phyloP scores from a whole-genome alignment of 2,797 vertebrate species.

The Scomberomorus guttatus region DNA sequence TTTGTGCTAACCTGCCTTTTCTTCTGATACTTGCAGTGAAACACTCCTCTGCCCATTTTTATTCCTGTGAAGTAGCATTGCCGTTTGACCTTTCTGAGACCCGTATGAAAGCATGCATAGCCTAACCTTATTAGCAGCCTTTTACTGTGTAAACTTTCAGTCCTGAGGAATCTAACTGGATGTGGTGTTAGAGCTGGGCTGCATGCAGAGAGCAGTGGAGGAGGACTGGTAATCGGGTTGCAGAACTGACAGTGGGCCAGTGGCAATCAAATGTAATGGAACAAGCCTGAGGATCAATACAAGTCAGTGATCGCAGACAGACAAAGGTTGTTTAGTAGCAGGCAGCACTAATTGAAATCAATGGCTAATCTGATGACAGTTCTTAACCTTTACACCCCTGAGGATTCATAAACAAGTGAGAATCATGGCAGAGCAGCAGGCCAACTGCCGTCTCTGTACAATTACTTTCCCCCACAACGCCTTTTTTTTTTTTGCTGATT shows the following conservation, averaged over 20 bases:
- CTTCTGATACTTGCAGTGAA: background rate
- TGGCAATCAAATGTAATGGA: constrained; percentile 84
- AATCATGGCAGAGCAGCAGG: constrained; percentile 57
- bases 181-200: constrained; percentile 15
- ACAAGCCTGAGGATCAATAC: constrained; percentile 84
- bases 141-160: constrained; percentile 56
- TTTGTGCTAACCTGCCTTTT: background rate
- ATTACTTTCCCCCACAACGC: constrained; percentile 61
- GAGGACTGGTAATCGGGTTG: constrained; percentile 74
- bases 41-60: constrained; percentile 11
- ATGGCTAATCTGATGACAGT: constrained; percentile 89
- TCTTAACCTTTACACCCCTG: constrained; percentile 80
- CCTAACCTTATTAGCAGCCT: constrained; percentile 72
- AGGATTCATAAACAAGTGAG: constrained; percentile 82
- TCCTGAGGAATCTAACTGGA: constrained; percentile 31
- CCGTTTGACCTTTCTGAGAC: constrained; percentile 69
- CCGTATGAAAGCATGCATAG: constrained; percentile 33
- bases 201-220: constrained; percentile 47
- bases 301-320: constrained; percentile 83
- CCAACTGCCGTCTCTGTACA: constrained; percentile 32
- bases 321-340: constrained; percentile 88
- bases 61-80: constrained; percentile 32
- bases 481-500: constrained; percentile 79
- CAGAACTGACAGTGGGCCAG: constrained; percentile 70
- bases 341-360: constrained; percentile 88